Evolutionary conservation across 2,113 vertebrate genomes (phyloP), one percentile per base, ranked within the genome.

Genomic region (Antechinus flavipes): DNA sequence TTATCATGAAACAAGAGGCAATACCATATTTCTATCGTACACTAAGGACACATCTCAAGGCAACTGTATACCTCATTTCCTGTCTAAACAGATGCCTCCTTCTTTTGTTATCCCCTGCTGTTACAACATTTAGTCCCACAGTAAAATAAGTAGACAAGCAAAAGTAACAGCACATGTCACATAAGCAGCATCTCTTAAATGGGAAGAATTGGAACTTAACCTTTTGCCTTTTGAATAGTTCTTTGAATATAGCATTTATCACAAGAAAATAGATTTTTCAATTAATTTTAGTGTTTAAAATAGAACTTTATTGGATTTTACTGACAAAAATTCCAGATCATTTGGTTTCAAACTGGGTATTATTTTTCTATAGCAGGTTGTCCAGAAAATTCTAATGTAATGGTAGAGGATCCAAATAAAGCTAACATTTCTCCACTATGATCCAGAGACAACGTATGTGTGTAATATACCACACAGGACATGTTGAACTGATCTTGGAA

Each of bases 211-310:
- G 35, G n/a, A 84, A 84, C 19, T 3, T 91, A 96, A 95, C 97
- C 92, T 97, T 97, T 97, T 92, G 96, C 94, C 96, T 95, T 97
- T 96, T 94, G 93, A 84, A 42, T 97, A 95, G 90, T 95, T 96
- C 56, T 98, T 98, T 95, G 97, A 96, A 97, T 97, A 97, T 54
- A 97, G 94, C 94, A 97, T 94, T 98, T 96, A 95, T 92, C 95
- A 97, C 52, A 98, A 93, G 68, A 98, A 98, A 96, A 90, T 93
- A 96, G 95, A 97, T 97, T 98, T 96, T 98, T 95, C 91, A 92
- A 90, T 54, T 89, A 94, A 95, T 97, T 97, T 98, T 94, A 98
- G 58, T 95, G 97, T 97, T 92, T 95, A 98, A 89, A 97, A 97
- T 94, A 95, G 22, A 97, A 94, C 91, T 97, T 92, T 84, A 92